phyloP scores from a whole-genome alignment of 2,797 vertebrate genomes.

The Hippocampus kuda region DNA sequence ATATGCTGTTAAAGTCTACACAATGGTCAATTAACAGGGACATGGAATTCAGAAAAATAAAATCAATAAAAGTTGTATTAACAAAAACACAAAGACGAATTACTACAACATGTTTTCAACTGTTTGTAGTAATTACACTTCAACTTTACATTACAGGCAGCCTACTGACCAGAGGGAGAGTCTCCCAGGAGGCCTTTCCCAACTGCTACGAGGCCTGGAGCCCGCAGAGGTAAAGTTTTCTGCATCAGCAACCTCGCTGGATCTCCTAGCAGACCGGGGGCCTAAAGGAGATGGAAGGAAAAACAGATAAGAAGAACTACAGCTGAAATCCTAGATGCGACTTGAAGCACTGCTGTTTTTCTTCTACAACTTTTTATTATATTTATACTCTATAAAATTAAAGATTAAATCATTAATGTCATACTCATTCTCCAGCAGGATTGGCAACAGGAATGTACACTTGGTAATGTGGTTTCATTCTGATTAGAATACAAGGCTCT shows the following conservation, averaged over 20 bases:
- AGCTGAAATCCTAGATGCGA: no score
- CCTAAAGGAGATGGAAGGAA: conserved; percentile 47
- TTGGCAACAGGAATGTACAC: no score
- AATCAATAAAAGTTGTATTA: background rate
- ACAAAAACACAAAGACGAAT: background rate
- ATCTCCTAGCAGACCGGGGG: conserved; percentile 85
- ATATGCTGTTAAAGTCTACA: background rate
- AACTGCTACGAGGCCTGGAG: conserved; percentile 64
- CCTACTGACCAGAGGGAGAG: conserved; percentile 76
- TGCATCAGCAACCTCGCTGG: conserved; percentile 83
- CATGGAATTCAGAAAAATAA: background rate
- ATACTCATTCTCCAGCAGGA: no score
- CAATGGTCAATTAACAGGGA: background rate
- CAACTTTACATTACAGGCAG: conserved; percentile 8
- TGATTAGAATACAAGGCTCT: no score
- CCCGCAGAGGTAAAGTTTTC: conserved; percentile 74
- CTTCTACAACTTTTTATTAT: no score
- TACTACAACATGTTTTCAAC: background rate
- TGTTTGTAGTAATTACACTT: background rate
- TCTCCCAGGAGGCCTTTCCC: conserved; percentile 81
- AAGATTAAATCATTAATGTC: no score
- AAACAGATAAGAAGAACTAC: no score
- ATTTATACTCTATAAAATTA: no score
- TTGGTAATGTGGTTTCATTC: no score
- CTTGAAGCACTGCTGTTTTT: no score